Conservation (phyloP, 1,140 invertebrate species). For the Papilio polyxenes region DNA sequence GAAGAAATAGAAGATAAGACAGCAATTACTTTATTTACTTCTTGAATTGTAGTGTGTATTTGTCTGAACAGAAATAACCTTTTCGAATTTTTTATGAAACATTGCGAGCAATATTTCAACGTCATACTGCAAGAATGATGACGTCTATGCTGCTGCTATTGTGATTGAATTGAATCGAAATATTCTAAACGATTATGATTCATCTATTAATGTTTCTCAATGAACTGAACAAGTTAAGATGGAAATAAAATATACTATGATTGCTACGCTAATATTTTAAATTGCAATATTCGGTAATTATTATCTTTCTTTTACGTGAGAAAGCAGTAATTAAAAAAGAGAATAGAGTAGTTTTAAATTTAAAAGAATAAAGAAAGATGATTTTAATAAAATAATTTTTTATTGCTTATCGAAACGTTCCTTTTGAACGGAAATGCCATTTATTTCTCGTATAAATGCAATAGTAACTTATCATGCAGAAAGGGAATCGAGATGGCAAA, state of each 20-base stretch:
- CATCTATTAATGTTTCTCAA: not conserved
- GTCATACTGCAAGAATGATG: slow-evolving; percentile 13
- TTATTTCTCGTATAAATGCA: slow-evolving; percentile 5
- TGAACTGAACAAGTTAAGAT: not conserved
- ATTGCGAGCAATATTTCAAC: slow-evolving; percentile 8
- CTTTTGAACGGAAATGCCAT: not conserved
- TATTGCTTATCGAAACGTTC: not conserved
- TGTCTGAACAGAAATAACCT: not conserved
- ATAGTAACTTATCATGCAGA: slow-evolving; percentile 12
- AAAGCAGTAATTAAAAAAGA: not conserved
- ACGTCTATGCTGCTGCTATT: not conserved
- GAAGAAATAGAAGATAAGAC: not conserved
- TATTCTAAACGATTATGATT: not conserved
- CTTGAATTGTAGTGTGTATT: not conserved
- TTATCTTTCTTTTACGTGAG: not conserved
- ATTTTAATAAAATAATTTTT: not conserved
- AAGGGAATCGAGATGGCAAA: slow-evolving; percentile 12
- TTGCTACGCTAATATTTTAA: no score
- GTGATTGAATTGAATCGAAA: not conserved
- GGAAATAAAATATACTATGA: no score
- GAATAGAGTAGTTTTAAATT: no score
- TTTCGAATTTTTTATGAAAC: not conserved
- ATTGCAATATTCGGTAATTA: no score
- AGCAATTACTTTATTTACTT: not conserved
- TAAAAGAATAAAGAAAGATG: not conserved